Evolutionary conservation across 2,797 vertebrate genomes (phyloP), one percentile per base, ranked within the genome.

Genomic region (Anguilla megastoma): DNA sequence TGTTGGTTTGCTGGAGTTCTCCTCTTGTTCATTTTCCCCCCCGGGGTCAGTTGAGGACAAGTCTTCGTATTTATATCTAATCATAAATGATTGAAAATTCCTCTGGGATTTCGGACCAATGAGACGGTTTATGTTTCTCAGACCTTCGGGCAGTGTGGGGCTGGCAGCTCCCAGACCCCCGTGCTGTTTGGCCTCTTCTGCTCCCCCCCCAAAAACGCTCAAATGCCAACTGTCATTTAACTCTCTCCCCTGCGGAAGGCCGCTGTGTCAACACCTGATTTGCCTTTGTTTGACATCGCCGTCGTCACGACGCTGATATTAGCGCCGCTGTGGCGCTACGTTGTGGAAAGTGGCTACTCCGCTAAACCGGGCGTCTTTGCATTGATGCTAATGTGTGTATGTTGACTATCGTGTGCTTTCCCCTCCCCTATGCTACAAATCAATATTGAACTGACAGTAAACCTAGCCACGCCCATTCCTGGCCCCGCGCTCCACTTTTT

Each of bases 41-140:
- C 21, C 16, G 79, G 41, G 41, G 36, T 50, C 6, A 24, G 16
- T 24, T 50, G 8, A 82, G 79, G 79, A 48, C 18, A 48, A n/a
- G 79, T 45, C 2, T 21, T 50, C 12, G 36, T 82, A 50, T 50
- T 24, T n/a, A 48, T 82, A 24, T 50, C 79, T 24, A n/a, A 48
- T 82, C 18, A 50, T 48, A 50, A 82, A 82, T 24, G 7, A 82
- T 82, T 8, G 79, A 50, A 50, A 82, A n/a, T 82, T 82, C 79
- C 45, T 21, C 33, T 18, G 10, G 33, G 12, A 2, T 76, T 33
- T 76, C 33, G 2, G 71, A 48, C 0, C 3, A 3, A 24, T 45
- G 79, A 48, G 45, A 8, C 79, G 3, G 45, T n/a, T 82, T n/a
- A 50, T 21, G 21, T 50, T n/a, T 50, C 41, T 82, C 21, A 21